Percentiles rank a stretch among this genome's conserved stretches.
phyloP scores from a whole-genome alignment of 2,888 invertebrate species.

The Scotopteryx bipunctaria region DNA sequence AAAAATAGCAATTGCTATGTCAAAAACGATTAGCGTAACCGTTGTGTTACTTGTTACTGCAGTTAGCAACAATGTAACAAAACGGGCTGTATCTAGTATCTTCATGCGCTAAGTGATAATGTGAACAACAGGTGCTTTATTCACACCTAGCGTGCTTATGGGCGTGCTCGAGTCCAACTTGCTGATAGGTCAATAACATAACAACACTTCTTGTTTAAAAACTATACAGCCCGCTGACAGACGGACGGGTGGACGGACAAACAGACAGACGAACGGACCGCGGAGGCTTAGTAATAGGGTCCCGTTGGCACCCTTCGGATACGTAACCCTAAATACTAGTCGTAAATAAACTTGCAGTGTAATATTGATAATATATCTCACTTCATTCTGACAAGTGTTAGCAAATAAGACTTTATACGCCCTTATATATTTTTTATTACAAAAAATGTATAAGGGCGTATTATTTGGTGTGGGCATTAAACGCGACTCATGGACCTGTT shows the following conservation, averaged over 20 bases:
- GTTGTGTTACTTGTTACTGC: slow-evolving; percentile 1
- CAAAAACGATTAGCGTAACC: slow-evolving; percentile 9
- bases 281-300: no score
- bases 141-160: slow-evolving; percentile 35
- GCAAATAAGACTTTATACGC: slow-evolving; percentile 39
- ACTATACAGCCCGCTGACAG: no score
- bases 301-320: no score
- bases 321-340: no score
- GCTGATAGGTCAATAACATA: no score
- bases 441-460: slow-evolving; percentile 38
- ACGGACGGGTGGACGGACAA: no score
- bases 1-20: neutral
- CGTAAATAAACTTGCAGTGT: slow-evolving; percentile 9
- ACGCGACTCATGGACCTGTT: slow-evolving; percentile 32
- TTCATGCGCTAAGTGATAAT: slow-evolving; percentile 43
- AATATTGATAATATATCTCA: slow-evolving; percentile 20
- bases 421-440: no score
- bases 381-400: slow-evolving; percentile 38
- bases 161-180: no score
- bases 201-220: no score
- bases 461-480: slow-evolving; percentile 35
- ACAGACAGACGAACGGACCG: no score
- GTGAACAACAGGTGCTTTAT: slow-evolving; percentile 44
- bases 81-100: slow-evolving; percentile 17
- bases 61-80: slow-evolving; percentile 13